These are phyloP conservation scores for Ariolimax columbianus DNA, from an alignment of 2,888 invertebrate genomes.

Conservation along the genomic window DNA sequence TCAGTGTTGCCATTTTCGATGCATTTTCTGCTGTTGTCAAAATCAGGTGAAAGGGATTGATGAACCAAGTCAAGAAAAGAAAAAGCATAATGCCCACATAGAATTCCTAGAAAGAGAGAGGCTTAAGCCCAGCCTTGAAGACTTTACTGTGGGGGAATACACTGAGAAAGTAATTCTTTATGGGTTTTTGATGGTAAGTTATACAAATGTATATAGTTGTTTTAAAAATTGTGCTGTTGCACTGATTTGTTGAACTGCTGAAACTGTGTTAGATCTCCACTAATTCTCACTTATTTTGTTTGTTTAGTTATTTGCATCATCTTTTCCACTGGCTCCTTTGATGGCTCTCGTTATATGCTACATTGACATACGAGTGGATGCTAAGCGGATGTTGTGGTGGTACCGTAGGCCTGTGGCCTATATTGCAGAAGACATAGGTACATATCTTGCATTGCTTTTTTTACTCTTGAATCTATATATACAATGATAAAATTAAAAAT, in stretches of 20 bases:
- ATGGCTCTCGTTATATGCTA: constrained; percentile 78
- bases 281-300: neutral
- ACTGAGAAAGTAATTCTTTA: constrained; percentile 80
- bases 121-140: constrained; percentile 78
- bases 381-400: constrained; percentile 78
- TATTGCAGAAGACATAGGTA: constrained; percentile 79
- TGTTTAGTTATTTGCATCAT: constrained; percentile 80
- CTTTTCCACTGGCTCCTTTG: constrained; percentile 80
- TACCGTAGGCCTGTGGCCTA: constrained; percentile 78
- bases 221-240: neutral
- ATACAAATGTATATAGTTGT: too few relatives aligned
- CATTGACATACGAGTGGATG: constrained; percentile 79
- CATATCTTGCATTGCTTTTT: too few relatives aligned
- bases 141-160: constrained; percentile 80
- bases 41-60: constrained; percentile 54
- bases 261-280: neutral
- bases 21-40: constrained; percentile 46
- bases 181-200: constrained; percentile 79
- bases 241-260: neutral
- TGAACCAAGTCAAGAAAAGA: constrained; percentile 18
- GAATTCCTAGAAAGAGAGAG: constrained; percentile 76
- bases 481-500: neutral
- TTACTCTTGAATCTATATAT: neutral
- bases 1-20: constrained; percentile 44
- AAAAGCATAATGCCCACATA: constrained; percentile 37